These are phyloP conservation scores for Pomacea maculata DNA, from an alignment of 1,140 invertebrate species.

Conservation along the genomic window DNA sequence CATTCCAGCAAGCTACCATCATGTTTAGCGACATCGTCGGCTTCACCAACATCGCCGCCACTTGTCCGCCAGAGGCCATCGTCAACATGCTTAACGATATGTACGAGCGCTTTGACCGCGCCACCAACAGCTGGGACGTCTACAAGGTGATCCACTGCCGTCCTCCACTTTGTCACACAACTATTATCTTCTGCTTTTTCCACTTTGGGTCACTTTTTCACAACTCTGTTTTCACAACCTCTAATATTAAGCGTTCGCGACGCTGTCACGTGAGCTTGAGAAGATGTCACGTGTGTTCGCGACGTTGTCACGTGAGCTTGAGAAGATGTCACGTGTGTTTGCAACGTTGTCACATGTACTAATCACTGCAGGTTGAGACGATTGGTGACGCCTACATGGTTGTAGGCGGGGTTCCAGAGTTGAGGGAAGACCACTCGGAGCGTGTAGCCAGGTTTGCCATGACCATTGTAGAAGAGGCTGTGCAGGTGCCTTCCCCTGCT, in stretches of 20 bases:
- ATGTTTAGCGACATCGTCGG: conserved; percentile 67
- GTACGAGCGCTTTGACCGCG: not conserved
- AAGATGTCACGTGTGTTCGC: not conserved
- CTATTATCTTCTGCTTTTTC: not conserved
- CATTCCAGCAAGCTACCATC: conserved; percentile 62
- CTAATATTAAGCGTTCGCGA: not conserved
- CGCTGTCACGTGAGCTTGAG: not conserved
- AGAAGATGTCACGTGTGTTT: not conserved
- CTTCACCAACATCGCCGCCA: conserved; percentile 66
- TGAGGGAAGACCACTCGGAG: conserved; percentile 34
- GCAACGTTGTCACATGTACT: no score
- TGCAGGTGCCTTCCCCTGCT: conserved; percentile 40
- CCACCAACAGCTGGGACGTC: not conserved
- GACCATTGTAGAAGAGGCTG: conserved; percentile 38
- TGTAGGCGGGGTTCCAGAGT: conserved; percentile 68
- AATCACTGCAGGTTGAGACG: conserved; percentile 32
- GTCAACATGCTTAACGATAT: conserved; percentile 13
- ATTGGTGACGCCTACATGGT: conserved; percentile 57
- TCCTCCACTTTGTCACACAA: not conserved
- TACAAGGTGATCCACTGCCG: not conserved
- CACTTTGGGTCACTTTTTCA: not conserved
- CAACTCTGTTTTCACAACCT: not conserved
- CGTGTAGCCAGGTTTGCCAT: conserved; percentile 46
- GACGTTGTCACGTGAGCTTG: not conserved
- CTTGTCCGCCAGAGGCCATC: conserved; percentile 63